phyloP scores from a whole-genome alignment of 23 tunicate genomes.

The Aplidium turbinatum region DNA sequence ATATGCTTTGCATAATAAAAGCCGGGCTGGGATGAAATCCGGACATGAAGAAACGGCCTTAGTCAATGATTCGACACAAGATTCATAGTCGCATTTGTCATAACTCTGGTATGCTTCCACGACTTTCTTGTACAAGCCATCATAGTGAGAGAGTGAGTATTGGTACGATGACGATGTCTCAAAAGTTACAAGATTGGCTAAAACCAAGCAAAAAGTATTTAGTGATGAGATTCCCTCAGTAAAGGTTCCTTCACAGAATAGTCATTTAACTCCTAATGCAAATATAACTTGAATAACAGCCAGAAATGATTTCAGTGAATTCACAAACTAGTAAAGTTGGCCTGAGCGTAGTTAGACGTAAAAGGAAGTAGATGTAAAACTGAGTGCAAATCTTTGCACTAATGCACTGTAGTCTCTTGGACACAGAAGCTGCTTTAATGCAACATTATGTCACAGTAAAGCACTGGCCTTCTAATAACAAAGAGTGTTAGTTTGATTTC shows the following conservation, averaged over 20 bases:
- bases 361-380: too few species aligned
- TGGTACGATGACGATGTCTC: not conserved
- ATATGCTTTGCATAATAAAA: not conserved
- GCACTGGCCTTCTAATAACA: too few species aligned
- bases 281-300: too few species aligned
- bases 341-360: too few species aligned
- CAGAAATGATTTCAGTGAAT: too few species aligned
- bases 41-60: not conserved
- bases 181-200: not conserved
- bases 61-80: not conserved
- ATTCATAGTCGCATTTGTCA: not conserved
- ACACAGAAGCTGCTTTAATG: too few species aligned
- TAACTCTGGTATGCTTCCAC: not conserved
- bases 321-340: too few species aligned
- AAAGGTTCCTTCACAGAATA: not conserved
- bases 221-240: not conserved
- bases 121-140: not conserved
- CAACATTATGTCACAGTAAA: too few species aligned
- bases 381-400: too few species aligned
- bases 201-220: not conserved
- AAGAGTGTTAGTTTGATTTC: too few species aligned
- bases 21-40: constrained; percentile 1
- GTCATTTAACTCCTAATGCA: too few species aligned
- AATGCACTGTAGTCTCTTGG: too few species aligned
- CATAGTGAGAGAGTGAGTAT: not conserved